Conservation (phyloP, 2,888 invertebrate species). For the Thelaira solivaga region DNA sequence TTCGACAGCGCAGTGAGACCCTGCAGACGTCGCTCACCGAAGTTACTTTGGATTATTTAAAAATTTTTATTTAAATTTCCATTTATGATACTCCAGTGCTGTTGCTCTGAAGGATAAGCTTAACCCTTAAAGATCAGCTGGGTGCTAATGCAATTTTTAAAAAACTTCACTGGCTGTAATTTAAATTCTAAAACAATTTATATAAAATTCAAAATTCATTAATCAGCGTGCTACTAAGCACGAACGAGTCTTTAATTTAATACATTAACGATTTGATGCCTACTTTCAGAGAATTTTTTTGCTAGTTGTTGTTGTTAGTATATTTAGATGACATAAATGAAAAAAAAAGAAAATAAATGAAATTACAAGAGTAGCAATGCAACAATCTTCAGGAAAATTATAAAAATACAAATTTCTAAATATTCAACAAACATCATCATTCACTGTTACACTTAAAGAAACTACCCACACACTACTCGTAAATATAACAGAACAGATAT, state of each 20-base stretch:
- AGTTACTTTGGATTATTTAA: no score
- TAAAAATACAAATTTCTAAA: slow-evolving; percentile 23
- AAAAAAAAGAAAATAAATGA: no score
- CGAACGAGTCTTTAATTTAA: slow-evolving; percentile 50
- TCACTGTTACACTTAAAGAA: slow-evolving; percentile 6
- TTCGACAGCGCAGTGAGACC: no score
- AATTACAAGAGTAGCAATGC: slow-evolving; percentile 33
- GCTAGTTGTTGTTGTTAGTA: slow-evolving; percentile 4
- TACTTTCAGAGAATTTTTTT: not conserved
- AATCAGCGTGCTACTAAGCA: slow-evolving; percentile 3
- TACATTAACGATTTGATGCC: slow-evolving; percentile 28
- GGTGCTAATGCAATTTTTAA: no score
- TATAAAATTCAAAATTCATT: not conserved
- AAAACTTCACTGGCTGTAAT: not conserved
- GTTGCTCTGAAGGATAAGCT: no score
- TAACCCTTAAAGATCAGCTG: no score
- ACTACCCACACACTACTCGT: not conserved
- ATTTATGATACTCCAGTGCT: no score
- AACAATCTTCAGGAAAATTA: slow-evolving; percentile 2
- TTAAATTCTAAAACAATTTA: not conserved
- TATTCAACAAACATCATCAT: slow-evolving; percentile 17
- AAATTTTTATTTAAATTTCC: no score
- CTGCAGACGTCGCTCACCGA: no score
- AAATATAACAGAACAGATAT: no score
- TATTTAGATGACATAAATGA: no score